Conservation (phyloP, 2,888 invertebrate genomes). For the Rutpela maculata region DNA sequence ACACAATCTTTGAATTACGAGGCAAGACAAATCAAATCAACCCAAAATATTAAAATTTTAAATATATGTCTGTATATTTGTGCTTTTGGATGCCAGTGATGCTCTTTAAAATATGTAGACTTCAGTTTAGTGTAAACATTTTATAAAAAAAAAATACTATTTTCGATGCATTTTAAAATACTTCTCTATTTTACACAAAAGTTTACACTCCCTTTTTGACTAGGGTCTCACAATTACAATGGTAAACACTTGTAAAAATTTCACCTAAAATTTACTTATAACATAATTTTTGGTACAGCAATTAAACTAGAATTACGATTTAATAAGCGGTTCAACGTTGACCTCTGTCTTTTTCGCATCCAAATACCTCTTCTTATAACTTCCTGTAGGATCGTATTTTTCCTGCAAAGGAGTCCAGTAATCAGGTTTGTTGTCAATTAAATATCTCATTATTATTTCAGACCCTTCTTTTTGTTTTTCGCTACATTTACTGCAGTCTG, state of each 20-base stretch:
- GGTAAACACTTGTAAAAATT: too few relatives aligned
- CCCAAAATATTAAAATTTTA: too few relatives aligned
- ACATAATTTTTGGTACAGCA: neutral
- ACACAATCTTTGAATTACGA: too few relatives aligned
- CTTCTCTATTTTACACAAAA: too few relatives aligned
- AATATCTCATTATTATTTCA: constrained; percentile 79
- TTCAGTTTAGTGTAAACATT: too few relatives aligned
- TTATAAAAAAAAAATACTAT: too few relatives aligned
- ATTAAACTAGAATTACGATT: constrained; percentile 31
- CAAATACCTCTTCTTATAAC: constrained; percentile 79
- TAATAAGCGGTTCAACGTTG: constrained; percentile 53
- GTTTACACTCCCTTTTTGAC: too few relatives aligned
- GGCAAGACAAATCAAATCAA: too few relatives aligned
- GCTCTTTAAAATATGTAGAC: too few relatives aligned
- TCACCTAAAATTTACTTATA: neutral
- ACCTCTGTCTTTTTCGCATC: constrained; percentile 70
- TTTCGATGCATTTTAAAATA: too few relatives aligned
- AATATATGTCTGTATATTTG: too few relatives aligned
- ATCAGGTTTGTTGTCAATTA: constrained; percentile 76
- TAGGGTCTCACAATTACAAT: neutral
- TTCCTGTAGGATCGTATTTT: constrained; percentile 77
- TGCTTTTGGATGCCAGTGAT: too few relatives aligned
- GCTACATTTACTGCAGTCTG: constrained; percentile 82
- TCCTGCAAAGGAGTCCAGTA: constrained; percentile 70
- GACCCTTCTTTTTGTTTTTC: constrained; percentile 80